These are phyloP conservation scores for Lobophora halterata DNA, from an alignment of 2,888 invertebrate species.

Conservation along the genomic window DNA sequence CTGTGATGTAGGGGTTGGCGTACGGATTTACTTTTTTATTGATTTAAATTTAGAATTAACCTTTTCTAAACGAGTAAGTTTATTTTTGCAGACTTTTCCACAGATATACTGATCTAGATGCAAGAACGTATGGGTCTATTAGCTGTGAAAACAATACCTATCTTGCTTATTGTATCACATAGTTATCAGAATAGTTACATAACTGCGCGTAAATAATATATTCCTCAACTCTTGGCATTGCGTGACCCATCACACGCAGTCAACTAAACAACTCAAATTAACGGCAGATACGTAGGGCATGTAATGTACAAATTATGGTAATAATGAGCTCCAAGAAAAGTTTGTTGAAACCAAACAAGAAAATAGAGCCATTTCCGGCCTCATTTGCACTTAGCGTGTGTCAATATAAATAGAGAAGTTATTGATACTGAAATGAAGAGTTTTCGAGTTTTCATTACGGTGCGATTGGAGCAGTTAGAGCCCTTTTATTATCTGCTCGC, in stretches of 20 bases:
- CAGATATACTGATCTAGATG: too few species aligned
- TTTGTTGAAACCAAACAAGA: conserved; percentile 28
- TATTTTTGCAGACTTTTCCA: too few species aligned
- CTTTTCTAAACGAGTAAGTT: too few species aligned
- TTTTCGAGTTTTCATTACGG: conserved; percentile 78
- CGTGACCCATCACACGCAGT: conserved; percentile 27
- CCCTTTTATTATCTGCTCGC: conserved; percentile 81
- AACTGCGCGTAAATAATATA: conserved; percentile 16
- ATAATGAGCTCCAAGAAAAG: conserved; percentile 31
- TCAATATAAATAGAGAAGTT: conserved; percentile 56
- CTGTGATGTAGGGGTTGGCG: conserved; percentile 10
- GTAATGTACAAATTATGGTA: conserved; percentile 30
- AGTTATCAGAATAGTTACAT: background rate
- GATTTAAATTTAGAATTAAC: background rate
- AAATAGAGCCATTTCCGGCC: conserved; percentile 41
- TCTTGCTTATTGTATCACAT: conserved; percentile 2
- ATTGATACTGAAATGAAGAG: conserved; percentile 73
- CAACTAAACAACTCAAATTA: conserved; percentile 28
- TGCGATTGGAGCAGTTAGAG: conserved; percentile 77
- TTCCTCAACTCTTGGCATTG: conserved; percentile 17
- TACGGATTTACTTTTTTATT: conserved; percentile 32
- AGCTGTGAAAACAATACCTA: conserved; percentile 1
- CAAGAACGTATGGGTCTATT: too few species aligned
- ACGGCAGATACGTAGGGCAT: conserved; percentile 24
- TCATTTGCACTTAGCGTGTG: conserved; percentile 44